phyloP scores from a whole-genome alignment of 2,113 vertebrate genomes.

The Tragelaphus scriptus region DNA sequence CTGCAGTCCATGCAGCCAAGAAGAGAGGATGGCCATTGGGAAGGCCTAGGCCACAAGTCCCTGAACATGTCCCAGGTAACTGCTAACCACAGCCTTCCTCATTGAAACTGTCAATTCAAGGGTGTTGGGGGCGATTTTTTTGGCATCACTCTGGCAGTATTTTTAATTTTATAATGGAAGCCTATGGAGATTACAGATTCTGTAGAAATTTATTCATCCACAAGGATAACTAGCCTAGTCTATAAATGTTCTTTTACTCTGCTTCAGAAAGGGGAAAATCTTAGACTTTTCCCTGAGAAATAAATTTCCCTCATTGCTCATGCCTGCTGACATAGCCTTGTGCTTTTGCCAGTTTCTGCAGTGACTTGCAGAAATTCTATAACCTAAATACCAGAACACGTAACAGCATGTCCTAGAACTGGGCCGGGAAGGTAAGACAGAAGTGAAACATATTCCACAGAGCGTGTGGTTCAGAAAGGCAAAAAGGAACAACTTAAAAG shows the following conservation, averaged over 20 bases:
- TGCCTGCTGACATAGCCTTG: constrained; percentile 11
- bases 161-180: constrained; percentile 2
- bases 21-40: neutral
- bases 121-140: neutral
- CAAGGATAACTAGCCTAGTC: neutral
- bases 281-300: neutral
- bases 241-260: neutral
- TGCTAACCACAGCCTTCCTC: neutral
- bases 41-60: neutral
- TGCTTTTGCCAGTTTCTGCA: constrained; percentile 8
- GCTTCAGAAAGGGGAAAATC: neutral
- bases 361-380: constrained; percentile 36
- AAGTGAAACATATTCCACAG: neutral
- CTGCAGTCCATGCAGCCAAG: neutral
- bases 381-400: constrained; percentile 25
- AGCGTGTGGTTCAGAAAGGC: neutral
- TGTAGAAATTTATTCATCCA: neutral
- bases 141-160: neutral
- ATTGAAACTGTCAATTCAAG: neutral
- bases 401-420: neutral
- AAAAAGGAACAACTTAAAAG: neutral
- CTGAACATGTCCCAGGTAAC: neutral
- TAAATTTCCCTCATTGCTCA: neutral
- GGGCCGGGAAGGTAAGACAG: neutral
- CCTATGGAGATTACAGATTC: neutral